These are phyloP conservation scores for Choristoneura rosaceana DNA, from an alignment of 2,888 invertebrate species.

Conservation along the genomic window DNA sequence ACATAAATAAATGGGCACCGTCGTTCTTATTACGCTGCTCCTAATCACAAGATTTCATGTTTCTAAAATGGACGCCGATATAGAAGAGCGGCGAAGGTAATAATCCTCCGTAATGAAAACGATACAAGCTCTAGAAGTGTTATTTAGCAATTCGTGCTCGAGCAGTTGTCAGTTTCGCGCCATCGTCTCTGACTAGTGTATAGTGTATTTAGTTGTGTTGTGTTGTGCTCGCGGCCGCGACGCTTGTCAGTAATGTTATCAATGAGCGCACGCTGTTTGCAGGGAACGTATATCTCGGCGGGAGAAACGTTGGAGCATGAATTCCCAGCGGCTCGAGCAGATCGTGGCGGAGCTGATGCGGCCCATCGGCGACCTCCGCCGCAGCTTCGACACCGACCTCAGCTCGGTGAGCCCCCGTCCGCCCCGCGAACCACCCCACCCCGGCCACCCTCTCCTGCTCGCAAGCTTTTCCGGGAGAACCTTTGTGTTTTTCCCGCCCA, in stretches of 20 bases:
- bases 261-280: constrained; percentile 68
- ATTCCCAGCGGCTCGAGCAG: constrained; percentile 74
- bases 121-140: constrained; percentile 47
- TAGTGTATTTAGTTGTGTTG: constrained; percentile 52
- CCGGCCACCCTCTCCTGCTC: constrained; percentile 19
- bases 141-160: constrained; percentile 61
- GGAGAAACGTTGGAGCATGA: constrained; percentile 78
- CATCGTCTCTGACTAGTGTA: constrained; percentile 54
- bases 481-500: constrained; percentile 30
- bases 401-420: constrained; percentile 60
- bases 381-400: constrained; percentile 77
- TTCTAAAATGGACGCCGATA: constrained; percentile 82
- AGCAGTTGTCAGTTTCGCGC: constrained; percentile 79
- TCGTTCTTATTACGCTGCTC: constrained; percentile 76
- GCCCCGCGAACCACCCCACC: background rate
- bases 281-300: constrained; percentile 69
- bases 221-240: constrained; percentile 56
- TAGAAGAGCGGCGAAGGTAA: constrained; percentile 67
- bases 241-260: constrained; percentile 72
- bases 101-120: constrained; percentile 33
- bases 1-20: constrained; percentile 85
- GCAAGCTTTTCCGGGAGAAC: constrained; percentile 9
- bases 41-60: constrained; percentile 71
- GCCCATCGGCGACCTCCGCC: constrained; percentile 73
- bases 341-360: constrained; percentile 79